These are phyloP conservation scores for Eilema sororculum DNA, from an alignment of 2,888 invertebrate species.

Conservation along the genomic window DNA sequence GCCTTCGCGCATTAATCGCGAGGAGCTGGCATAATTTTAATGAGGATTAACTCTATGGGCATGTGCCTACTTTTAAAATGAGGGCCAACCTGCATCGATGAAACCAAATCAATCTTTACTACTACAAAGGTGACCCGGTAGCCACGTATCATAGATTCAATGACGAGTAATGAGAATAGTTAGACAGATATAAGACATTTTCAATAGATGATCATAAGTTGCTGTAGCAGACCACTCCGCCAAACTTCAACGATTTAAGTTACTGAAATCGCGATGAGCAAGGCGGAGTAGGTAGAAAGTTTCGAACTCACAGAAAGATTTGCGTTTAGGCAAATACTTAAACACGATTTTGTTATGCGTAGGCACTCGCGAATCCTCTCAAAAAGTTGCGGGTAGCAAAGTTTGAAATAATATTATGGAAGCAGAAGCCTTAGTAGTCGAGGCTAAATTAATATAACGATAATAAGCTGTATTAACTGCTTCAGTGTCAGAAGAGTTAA, in stretches of 20 bases:
- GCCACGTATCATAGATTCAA: neutral
- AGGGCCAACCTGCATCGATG: neutral
- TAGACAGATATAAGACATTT: neutral
- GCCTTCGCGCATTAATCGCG: constrained; percentile 18
- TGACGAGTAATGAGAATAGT: neutral
- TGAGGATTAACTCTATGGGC: constrained; percentile 15
- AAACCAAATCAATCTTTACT: neutral
- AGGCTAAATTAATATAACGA: neutral
- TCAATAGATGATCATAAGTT: neutral
- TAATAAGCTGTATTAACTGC: neutral
- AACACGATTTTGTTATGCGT: constrained; percentile 3
- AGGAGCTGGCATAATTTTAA: constrained; percentile 32
- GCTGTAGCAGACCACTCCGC: neutral
- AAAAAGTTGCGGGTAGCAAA: neutral
- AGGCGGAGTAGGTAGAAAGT: neutral
- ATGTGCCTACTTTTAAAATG: neutral
- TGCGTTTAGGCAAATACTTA: neutral
- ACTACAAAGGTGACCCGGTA: neutral
- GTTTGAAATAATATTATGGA: neutral
- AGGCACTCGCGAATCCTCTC: neutral
- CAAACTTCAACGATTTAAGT: neutral
- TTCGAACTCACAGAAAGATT: neutral
- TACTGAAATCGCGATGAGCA: neutral
- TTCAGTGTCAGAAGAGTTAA: neutral
- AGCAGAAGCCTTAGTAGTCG: neutral